Conservation (phyloP, 2,113 vertebrate species). For the Papio anubis region DNA sequence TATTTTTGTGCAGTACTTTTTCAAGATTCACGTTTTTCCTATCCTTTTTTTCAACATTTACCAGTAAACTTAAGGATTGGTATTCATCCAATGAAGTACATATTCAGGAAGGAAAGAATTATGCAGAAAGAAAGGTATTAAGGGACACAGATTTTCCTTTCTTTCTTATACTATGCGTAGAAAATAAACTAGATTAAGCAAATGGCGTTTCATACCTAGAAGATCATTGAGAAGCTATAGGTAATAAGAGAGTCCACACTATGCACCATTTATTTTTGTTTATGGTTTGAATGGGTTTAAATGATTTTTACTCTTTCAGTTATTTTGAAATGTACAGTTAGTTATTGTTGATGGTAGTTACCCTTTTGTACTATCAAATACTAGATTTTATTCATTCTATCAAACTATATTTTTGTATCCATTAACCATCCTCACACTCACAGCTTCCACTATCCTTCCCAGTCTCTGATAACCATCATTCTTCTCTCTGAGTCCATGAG, state of each 20-base stretch:
- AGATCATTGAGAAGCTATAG: background rate
- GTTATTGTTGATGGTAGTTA: too few species aligned
- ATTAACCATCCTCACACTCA: too few species aligned
- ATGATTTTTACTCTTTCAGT: background rate
- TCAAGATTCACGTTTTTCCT: background rate
- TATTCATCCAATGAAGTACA: background rate
- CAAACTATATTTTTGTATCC: too few species aligned
- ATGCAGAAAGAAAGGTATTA: background rate
- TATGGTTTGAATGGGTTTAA: background rate
- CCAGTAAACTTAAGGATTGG: background rate
- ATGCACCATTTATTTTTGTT: background rate
- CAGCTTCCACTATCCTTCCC: too few species aligned
- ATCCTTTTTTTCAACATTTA: background rate
- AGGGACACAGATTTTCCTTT: background rate
- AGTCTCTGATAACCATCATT: too few species aligned
- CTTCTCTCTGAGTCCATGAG: too few species aligned
- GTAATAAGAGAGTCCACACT: background rate
- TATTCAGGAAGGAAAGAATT: background rate
- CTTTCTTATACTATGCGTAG: background rate
- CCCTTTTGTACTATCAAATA: too few species aligned
- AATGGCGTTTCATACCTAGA: background rate
- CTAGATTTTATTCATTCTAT: too few species aligned
- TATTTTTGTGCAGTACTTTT: background rate
- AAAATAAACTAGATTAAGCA: background rate
- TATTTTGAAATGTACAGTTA: background rate